Base-by-base conservation (phyloP, 2,888 invertebrate species). In the Chromoteleia sp. region DNA sequence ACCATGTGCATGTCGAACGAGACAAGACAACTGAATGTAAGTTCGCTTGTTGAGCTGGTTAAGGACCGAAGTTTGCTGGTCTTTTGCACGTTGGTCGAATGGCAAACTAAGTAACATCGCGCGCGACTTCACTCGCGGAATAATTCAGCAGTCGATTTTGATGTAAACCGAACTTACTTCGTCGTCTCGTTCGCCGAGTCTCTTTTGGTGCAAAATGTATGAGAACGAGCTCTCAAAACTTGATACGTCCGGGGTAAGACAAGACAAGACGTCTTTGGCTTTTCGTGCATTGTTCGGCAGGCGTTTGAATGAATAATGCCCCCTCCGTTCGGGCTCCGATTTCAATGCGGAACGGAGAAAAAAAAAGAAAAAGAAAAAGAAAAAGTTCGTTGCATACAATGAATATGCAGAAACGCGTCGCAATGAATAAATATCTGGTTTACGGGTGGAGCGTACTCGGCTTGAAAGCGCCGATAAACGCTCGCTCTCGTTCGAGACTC, bases 271-370 rank as follows among this genome's bases (percentile, higher is more conserved):
- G 59, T 56, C 65, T 56, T 63, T 71, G 71, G 43, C 65, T 70
- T 68, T 78, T 71, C 63, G 54, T 65, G 54, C 71, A 71, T 78
- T 78, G 70, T 78, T 78, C 54, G 65, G 43, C 65, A 36, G 65
- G 63, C 71, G 48, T 70, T 65, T 71, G 63, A 71, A 78, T 71
- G 77, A 78, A 78, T 58, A 65, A 77, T 45, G 61, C 33, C 41
- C 52, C 58, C 19, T 50, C 41, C 54, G 15, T 19, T 29, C 54
- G 56, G n/a, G 48, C 56, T 61, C 70, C 19, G 41, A 43, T 78
- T 78, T 78, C 77, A 70, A 59, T 45, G 58, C 52, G 39, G 36
- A 61, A 45, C 54, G 30, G 33, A 59, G 4, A 48, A 30, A 30
- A 29, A 58, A 56, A 43, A 41, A 56, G 29, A 33, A 8, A 8